Evolutionary conservation across 2,797 vertebrate species (phyloP), one percentile per base, ranked within the genome.

Genomic region (Sebastes taczanowskii): DNA sequence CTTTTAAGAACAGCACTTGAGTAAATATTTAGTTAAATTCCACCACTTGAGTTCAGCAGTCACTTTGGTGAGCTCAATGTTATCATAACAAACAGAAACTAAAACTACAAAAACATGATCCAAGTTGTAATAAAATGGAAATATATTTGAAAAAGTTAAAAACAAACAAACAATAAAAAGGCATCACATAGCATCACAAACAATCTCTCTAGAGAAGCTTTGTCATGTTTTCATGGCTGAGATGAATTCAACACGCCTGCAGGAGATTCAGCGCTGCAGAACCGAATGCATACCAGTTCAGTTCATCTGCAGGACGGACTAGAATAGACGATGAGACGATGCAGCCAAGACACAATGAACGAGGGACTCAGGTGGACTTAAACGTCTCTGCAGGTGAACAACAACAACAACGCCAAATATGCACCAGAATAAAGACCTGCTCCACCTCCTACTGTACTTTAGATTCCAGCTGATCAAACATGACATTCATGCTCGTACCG

Each of bases 321-420:
- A 64, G 74, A 83, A 85, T 11, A 83, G 66, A 32, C 53, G 58
- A 74, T 10, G 62, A 80, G 55, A 82, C 79, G 65, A 73, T 0
- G 77, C 63, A 70, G 27, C 38, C 4, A 18, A 83, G 52, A 69
- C 78, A 79, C 70, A 83, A 79, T 62, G 81, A 71, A 58, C 23
- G 74, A 53, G 30, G 20, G 63, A 46, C 22, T 61, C 34, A 27
- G 53, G 64, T 23, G 53, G 60, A 82, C 65, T 42, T 35, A 77
- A 72, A 73, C 62, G 35, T 5, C 10, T 13, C 30, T 68, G 68
- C 74, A 81, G 76, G 64, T 82, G 73, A 8, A 32, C 23, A 13
- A 30, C 2, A 20, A 4, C 38, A 14, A 59, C 4, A 16, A 34
- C 2, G n/a, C 5, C 38, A 75, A 60, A 66, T 27, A 67, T 65